Evolutionary conservation across 1,140 invertebrate genomes (phyloP), one percentile per base, ranked within the genome.

Genomic region (Sweltsa coloradensis): DNA sequence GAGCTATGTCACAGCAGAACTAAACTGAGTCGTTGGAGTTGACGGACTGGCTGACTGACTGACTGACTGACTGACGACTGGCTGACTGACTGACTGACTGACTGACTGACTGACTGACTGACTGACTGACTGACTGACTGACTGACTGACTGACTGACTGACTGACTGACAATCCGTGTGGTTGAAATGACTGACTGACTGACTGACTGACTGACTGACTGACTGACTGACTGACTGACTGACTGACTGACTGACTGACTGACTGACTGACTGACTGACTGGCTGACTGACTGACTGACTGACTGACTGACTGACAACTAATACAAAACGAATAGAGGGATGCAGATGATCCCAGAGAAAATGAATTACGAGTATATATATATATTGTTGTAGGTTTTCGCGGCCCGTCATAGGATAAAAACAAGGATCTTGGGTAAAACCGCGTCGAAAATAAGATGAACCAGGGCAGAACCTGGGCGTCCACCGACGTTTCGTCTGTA

Each of bases 121-220:
- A 42, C 41, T 42, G 41, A 42, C 41, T 42, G 41, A 42, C 41
- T 42, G 42, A 44, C 42, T 44, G 42, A 44, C 42, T 44, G 42
- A 44, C 42, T 44, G 42, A 44, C 42, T 34, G 24, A 44, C 42
- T 34, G 42, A 44, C 42, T 34, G 42, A 29, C 42, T 7, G 24
- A 2, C 22, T 34, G 9, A 41, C 4, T n/a, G 21, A 41, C 34
- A n/a, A n/a, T n/a, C n/a, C n/a, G n/a, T 3, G 4, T 25, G 3
- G 13, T 40, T 3, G 22, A 13, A 18, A 7, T 42, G 18, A 18
- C 18, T 23, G 41, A 42, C 41, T 42, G 43, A 45, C 43, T 41
- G 43, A 45, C 43, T 41, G 41, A 42, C 31, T 45, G 43, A 45
- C 43, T 45, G 43, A 45, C 43, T 45, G 43, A 45, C 43, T 41